Evolutionary conservation across 2,888 invertebrate species (phyloP), one percentile per base, ranked within the genome.

Genomic region (Idaea dimidiata): DNA sequence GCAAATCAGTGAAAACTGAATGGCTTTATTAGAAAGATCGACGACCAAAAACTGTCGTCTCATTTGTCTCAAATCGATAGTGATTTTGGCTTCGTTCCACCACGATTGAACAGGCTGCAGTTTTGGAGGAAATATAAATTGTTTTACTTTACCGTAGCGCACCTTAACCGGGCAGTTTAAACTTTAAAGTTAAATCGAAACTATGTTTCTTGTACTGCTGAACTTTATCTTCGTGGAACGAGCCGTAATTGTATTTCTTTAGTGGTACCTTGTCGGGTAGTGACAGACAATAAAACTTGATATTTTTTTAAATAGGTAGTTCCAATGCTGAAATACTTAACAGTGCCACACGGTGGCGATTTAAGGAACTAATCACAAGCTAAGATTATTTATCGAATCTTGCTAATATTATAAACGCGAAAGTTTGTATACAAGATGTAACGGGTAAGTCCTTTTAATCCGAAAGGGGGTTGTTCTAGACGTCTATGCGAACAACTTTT

Each of bases 1-100:
- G 24, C 24, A 24, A 24, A 24, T 24, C 14, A 14, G 2, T 43
- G 14, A 43, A 8, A 43, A 10, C 43, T 43, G 8, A 10, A 43
- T 14, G 3, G 43, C 43, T 43, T 43, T 43, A 43, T 43, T 43
- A 10, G 14, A 6, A 43, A 43, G 14, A 33, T 33, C 33, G 43
- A 14, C 43, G 14, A 43, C 14, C 43, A 7, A 43, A 43, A 43
- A 10, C 7, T 10, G 14, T 14, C 43, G 10, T 0, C 43, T 43
- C 43, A 43, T 43, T 14, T 43, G 43, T 43, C 6, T 17, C 59
- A 61, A 68, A 71, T 71, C 71, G 69, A 71, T 71, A 33, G 17
- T 18, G 57, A 18, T 64, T 61, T 67, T 67, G 71, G 69, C 71
- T 54, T 53, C 14, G 57, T 59, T 66, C 71, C 71, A 69, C 59